Evolutionary conservation across 2,888 invertebrate species (phyloP), one percentile per base, ranked within the genome.

Genomic region (Drosophila leonis): DNA sequence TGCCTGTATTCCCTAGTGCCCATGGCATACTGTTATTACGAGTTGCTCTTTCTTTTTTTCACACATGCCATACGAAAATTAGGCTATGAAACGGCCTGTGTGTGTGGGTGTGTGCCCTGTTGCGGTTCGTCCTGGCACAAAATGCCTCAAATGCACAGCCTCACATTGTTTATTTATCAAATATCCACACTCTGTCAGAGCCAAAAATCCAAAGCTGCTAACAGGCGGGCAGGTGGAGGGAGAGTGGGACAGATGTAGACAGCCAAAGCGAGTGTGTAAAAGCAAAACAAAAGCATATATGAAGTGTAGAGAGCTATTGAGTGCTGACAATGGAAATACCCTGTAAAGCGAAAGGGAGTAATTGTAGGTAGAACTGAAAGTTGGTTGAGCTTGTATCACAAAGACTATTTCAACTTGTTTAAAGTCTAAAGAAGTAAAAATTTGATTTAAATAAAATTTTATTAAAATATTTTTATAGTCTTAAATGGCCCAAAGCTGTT

Each of bases 121-220:
- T 75, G 68, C 27, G 75, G 55, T 55, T 51, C 55, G 61, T 54
- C 48, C 62, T 61, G 52, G n/a, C 49, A 54, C 31, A 20, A 57
- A 65, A 55, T 51, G 51, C 61, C 75, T 57, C 56, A 60, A 52
- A 63, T 77, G 52, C 66, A 60, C 60, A 64, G 69, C 46, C 62
- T 42, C 72, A 75, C 84, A 84, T 84, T 84, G 88, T 86, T 85
- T 85, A 85, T 85, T 85, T 85, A 85, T 85, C 86, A 83, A 88
- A 83, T 81, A 80, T 84, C 83, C 88, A 85, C 84, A 85, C 72
- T 49, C 70, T 73, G 79, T 68, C 64, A 52, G 67, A 63, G 60
- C 77, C 68, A 46, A 72, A 88, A 65, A 85, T 82, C 65, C 70
- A 56, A 42, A 65, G 57, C 31, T 20, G 61, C 54, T 44, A 39